Conservation (phyloP, 2,797 vertebrate species). For the Columba guinea region DNA sequence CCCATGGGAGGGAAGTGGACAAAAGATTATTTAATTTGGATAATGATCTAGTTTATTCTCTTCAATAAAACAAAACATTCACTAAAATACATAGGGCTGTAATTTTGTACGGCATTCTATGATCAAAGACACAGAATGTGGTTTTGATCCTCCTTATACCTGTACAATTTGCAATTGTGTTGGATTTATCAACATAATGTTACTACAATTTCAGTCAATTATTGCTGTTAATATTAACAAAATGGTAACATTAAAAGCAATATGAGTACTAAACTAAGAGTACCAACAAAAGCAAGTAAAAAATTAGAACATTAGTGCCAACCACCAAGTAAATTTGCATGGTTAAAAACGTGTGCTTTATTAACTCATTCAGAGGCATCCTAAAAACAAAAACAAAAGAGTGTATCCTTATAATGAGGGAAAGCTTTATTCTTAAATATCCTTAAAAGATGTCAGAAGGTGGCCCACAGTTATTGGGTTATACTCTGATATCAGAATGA, state of each 20-base stretch:
- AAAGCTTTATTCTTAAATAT: not conserved
- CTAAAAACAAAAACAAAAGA: not conserved
- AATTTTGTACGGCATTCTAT: not conserved
- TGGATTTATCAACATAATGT: not conserved
- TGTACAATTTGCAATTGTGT: not conserved
- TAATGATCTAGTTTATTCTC: not conserved
- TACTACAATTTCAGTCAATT: not conserved
- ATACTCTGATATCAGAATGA: not conserved
- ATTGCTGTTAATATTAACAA: not conserved
- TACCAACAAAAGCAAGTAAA: not conserved
- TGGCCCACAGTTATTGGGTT: not conserved
- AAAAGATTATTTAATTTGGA: not conserved
- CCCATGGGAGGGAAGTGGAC: fast-evolving
- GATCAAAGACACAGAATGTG: not conserved
- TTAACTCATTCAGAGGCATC: not conserved
- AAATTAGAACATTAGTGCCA: not conserved
- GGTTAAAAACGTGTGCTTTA: not conserved
- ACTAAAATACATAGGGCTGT: not conserved
- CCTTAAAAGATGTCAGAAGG: not conserved
- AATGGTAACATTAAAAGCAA: not conserved
- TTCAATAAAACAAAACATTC: not conserved
- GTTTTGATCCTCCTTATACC: not conserved
- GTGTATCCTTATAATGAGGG: not conserved
- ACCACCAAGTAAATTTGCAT: not conserved
- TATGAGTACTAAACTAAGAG: not conserved